Evolutionary conservation across 2,888 invertebrate genomes (phyloP), one percentile per base, ranked within the genome.

Genomic region (Acrobasis suavella): DNA sequence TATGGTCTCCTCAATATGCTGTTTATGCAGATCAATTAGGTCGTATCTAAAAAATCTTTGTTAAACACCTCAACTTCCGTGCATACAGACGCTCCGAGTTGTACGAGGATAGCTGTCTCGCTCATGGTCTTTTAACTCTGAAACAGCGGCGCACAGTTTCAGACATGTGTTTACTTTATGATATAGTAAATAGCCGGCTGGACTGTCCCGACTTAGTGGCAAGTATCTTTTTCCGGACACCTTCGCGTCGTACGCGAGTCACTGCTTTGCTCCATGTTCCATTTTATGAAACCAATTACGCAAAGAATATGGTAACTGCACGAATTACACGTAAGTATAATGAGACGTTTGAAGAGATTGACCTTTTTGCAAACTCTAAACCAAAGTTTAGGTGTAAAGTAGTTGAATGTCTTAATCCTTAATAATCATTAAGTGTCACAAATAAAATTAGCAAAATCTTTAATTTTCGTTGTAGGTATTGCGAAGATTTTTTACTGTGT

Each of bases 171-270:
- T 12, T 51, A 17, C 22, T 51, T 1, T 51, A 51, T 10, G 51
- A 51, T 15, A 51, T 51, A 22, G 9, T 51, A 12, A 1, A 22
- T 12, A 22, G 51, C 22, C 17, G 51, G 51, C 12, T 51, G 22
- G 51, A 51, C 15, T 51, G 51, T 12, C 51, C 51, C 22, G 51
- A 51, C 22, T 22, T 51, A 22, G 22, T 51, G 5, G 51, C 51
- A 17, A 22, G 22, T 22, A 51, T 22, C 15, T 22, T 9, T 22
- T 51, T 22, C 22, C 51, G 17, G 3, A 51, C 22, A 17, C 51
- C 51, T 12, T 22, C 22, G 17, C 22, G 22, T 22, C 22, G 22
- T 3, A 22, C 51, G 22, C 51, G 51, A 2, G 22, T 10, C 9
- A 51, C 51, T 22, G 17, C 51, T 22, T 17, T 51, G 51, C 22